Evolutionary conservation across 2,888 invertebrate genomes (phyloP).

Genomic region (Trachelus stipa): DNA sequence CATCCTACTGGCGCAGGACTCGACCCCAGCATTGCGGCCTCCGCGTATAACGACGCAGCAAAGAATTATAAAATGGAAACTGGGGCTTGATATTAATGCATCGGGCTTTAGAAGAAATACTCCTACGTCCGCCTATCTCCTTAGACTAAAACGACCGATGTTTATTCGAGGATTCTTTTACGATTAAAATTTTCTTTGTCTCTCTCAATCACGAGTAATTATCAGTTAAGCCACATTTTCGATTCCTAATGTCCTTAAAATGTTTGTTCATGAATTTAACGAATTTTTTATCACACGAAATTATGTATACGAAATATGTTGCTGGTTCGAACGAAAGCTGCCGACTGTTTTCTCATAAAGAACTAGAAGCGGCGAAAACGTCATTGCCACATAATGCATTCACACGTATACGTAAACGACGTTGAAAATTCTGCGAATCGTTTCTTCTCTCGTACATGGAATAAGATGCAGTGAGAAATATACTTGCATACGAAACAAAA

Average conservation of each 20-base stretch:
- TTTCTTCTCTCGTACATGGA: neutral
- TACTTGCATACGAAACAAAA: neutral
- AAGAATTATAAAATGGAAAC: slow-evolving; percentile 25
- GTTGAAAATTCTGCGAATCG: neutral
- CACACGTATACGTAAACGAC: neutral
- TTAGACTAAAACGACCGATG: neutral
- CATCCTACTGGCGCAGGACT: slow-evolving; percentile 1
- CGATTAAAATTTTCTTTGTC: no score
- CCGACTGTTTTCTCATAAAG: neutral
- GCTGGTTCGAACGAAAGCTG: neutral
- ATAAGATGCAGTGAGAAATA: neutral
- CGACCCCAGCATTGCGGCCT: neutral
- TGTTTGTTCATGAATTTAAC: no score
- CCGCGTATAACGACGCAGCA: slow-evolving; percentile 26
- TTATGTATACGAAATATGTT: neutral
- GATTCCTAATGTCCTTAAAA: neutral
- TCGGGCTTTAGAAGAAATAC: slow-evolving; percentile 15
- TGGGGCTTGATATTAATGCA: slow-evolving; percentile 26
- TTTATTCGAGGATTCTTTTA: neutral
- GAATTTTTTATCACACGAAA: neutral
- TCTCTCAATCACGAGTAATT: no score
- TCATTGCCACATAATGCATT: neutral
- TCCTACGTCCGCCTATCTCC: neutral
- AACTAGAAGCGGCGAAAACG: neutral
- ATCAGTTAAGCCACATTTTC: neutral